Percentiles rank a stretch among this genome's conserved stretches.
Evolutionary conservation across 1,140 invertebrate species (phyloP).

Genomic region (Hylyphantes graminicola): DNA sequence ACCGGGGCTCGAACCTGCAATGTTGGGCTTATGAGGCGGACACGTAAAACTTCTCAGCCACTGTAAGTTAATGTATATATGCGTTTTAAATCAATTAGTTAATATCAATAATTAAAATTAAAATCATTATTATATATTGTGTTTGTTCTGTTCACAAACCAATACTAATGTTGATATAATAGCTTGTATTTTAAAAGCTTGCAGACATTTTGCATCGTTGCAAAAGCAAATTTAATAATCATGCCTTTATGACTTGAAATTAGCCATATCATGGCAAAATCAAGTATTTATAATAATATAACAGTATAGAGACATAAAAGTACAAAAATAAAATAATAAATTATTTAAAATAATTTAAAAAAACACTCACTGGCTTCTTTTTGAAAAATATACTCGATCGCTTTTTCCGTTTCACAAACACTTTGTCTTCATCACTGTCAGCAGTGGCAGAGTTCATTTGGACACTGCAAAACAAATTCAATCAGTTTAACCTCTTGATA

Average conservation of each 20-base stretch:
- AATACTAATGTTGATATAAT: no score
- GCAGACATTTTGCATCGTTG: neutral
- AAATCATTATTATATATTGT: no score
- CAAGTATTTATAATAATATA: neutral
- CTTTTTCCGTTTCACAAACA: constrained; percentile 85
- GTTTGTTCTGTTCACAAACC: no score
- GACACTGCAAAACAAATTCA: constrained; percentile 1
- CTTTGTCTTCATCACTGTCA: constrained; percentile 76
- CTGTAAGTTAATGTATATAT: no score
- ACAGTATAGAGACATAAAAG: neutral
- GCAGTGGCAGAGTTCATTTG: constrained; percentile 49
- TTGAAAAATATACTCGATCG: constrained; percentile 86
- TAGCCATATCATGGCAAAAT: neutral
- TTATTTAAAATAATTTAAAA: neutral
- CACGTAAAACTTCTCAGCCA: no score
- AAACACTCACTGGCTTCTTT: constrained; percentile 79
- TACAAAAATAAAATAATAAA: neutral
- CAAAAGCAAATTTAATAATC: neutral
- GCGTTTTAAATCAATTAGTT: no score
- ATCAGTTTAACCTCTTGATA: no score
- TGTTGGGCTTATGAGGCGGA: no score
- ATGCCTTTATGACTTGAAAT: no score
- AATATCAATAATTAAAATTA: no score
- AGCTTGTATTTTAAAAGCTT: no score
- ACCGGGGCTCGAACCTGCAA: no score